These are phyloP conservation scores for Ceratotherium simum DNA, from an alignment of 2,113 vertebrate species.

Conservation along the genomic window DNA sequence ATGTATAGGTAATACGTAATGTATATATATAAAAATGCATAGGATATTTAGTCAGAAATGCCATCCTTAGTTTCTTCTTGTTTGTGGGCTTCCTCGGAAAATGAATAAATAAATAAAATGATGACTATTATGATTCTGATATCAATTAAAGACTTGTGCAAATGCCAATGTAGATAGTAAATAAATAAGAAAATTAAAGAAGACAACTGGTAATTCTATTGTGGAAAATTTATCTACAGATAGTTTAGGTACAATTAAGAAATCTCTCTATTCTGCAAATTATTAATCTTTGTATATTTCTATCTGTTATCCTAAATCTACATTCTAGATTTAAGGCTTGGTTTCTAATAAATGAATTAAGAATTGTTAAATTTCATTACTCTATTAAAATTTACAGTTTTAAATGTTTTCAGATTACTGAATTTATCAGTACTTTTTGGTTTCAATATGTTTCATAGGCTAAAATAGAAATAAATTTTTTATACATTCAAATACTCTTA, in stretches of 20 bases:
- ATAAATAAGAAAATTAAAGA: neutral
- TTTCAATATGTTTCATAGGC: neutral
- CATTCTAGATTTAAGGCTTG: neutral
- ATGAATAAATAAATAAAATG: constrained; percentile 19
- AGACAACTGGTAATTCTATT: neutral
- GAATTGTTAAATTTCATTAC: neutral
- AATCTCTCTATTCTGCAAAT: neutral
- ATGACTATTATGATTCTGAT: neutral
- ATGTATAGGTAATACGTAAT: neutral
- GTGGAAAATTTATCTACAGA: neutral
- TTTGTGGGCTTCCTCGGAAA: neutral
- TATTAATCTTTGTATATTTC: neutral
- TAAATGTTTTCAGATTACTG: constrained; percentile 5
- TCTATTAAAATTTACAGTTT: constrained; percentile 22
- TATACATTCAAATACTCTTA: neutral
- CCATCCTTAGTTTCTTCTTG: neutral
- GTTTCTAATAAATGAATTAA: neutral
- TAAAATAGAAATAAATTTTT: neutral
- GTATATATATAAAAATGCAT: no score
- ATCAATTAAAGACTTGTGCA: neutral
- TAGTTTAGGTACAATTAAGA: neutral
- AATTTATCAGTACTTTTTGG: constrained; percentile 16
- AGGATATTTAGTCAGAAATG: neutral
- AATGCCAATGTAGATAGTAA: neutral
- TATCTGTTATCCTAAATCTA: neutral